Base-by-base conservation (phyloP, 1,140 invertebrate species). In the Temnothorax curvispinosus region DNA sequence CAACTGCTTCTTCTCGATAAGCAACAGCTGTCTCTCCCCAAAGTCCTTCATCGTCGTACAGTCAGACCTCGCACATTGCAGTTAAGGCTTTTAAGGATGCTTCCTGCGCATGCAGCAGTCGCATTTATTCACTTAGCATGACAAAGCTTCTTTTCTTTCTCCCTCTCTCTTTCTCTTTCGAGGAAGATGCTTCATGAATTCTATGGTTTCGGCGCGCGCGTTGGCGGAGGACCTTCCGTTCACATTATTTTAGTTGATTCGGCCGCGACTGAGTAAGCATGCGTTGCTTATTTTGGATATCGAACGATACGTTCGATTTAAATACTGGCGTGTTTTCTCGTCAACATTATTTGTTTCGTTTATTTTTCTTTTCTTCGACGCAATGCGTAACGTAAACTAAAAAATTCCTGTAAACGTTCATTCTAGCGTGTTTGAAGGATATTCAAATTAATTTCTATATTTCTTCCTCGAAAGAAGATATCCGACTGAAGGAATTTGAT, bases 101-200 rank as follows among this genome's bases (percentile, higher is more conserved):
- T 78, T 78, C 41, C 80, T 60, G 69, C 44, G 71, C 56, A 35
- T 47, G 21, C 52, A 38, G 41, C 75, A 58, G 54, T 50, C 71
- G 54, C 75, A 52, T 87, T 84, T 85, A 78, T 91, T 88, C 81
- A 74, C 77, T 91, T 87, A 85, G 64, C 90, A 88, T 90, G 91
- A 91, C 90, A 91, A 91, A 90, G 86, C 88, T 74, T 60, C 52
- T 86, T 81, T 62, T 60, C 58, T 82, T 47, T 87, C 56, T 32
- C 35, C 52, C 52, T 56, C 18, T 67, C 32, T 38, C n/a, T 54
- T 21, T 56, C 7, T 6, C 0, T 72, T 2, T 54, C 3, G 69
- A 58, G 27, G 27, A 44, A 77, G 32, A 80, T n/a, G 77, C 64
- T 56, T 82, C 52, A 72, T 54, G 41, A 74, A 82, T 60, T 82